phyloP scores from a whole-genome alignment of 2,888 invertebrate genomes.

The Gisinianus flammeolus region DNA sequence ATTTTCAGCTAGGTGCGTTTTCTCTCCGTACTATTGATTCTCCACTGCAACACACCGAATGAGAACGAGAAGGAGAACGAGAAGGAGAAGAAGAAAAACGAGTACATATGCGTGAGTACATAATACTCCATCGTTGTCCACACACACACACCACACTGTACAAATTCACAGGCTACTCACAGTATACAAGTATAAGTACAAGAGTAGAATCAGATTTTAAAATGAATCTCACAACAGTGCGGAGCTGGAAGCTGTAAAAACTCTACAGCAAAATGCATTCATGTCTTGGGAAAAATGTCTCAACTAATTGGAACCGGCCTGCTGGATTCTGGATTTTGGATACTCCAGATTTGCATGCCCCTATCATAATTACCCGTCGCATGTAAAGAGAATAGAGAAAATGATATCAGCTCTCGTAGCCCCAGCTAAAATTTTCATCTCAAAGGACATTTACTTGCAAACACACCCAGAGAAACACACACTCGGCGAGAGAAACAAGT shows the following conservation, averaged over 20 bases:
- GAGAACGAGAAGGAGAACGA: too few relatives aligned
- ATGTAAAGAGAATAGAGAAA: background rate
- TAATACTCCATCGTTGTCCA: background rate
- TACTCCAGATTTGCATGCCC: constrained; percentile 24
- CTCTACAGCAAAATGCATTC: constrained; percentile 26
- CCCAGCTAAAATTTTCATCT: background rate
- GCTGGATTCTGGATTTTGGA: too few relatives aligned
- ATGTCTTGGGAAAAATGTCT: constrained; percentile 24
- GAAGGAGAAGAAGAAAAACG: too few relatives aligned
- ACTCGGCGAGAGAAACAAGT: background rate
- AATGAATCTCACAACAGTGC: too few relatives aligned
- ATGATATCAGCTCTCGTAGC: background rate
- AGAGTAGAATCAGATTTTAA: too few relatives aligned
- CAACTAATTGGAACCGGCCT: constrained; percentile 25
- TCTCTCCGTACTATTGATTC: constrained; percentile 10
- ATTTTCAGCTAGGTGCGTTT: too few relatives aligned
- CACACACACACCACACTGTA: background rate
- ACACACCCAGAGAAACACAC: background rate
- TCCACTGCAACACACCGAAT: constrained; percentile 11
- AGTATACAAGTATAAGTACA: too few relatives aligned
- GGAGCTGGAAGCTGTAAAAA: too few relatives aligned
- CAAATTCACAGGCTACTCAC: too few relatives aligned
- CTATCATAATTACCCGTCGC: constrained; percentile 13
- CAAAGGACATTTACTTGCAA: background rate
- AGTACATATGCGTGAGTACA: constrained; percentile 34